phyloP scores from a whole-genome alignment of 2,888 invertebrate genomes.

The Amaurobius ferox region DNA sequence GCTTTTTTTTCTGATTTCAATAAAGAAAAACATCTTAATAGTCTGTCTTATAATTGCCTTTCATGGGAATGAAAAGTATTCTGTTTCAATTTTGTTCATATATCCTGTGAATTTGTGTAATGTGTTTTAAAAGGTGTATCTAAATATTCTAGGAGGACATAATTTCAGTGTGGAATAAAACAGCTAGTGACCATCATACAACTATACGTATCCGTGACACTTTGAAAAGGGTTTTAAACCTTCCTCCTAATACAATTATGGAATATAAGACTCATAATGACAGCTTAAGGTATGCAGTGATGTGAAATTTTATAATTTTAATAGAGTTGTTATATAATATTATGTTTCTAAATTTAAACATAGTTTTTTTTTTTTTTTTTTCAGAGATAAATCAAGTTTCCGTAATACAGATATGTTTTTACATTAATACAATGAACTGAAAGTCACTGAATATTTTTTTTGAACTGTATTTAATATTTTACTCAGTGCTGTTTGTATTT shows the following conservation, averaged over 20 bases:
- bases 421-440: constrained; percentile 28
- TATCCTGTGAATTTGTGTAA: too few relatives aligned
- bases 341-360: too few relatives aligned
- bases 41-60: too few relatives aligned
- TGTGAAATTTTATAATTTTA: background rate
- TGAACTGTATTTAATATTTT: too few relatives aligned
- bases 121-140: too few relatives aligned
- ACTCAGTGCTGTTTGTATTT: too few relatives aligned
- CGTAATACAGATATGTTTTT: constrained; percentile 72
- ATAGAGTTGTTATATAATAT: too few relatives aligned
- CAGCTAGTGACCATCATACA: constrained; percentile 91
- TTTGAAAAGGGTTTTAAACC: constrained; percentile 93
- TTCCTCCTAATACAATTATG: constrained; percentile 93
- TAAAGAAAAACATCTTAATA: too few relatives aligned
- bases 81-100: too few relatives aligned
- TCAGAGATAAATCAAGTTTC: constrained; percentile 71
- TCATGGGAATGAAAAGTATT: too few relatives aligned
- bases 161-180: constrained; percentile 97
- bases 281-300: constrained; percentile 55
- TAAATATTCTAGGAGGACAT: constrained; percentile 92
- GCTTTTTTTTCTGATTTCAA: too few relatives aligned
- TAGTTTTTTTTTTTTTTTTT: constrained; percentile 27
- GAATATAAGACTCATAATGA: constrained; percentile 85
- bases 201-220: constrained; percentile 96
- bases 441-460: constrained; percentile 1